Percentiles rank a stretch among this genome's conserved stretches.
These are phyloP conservation scores for Drosophila crucigera DNA, from an alignment of 2,888 invertebrate species.

Conservation along the genomic window DNA sequence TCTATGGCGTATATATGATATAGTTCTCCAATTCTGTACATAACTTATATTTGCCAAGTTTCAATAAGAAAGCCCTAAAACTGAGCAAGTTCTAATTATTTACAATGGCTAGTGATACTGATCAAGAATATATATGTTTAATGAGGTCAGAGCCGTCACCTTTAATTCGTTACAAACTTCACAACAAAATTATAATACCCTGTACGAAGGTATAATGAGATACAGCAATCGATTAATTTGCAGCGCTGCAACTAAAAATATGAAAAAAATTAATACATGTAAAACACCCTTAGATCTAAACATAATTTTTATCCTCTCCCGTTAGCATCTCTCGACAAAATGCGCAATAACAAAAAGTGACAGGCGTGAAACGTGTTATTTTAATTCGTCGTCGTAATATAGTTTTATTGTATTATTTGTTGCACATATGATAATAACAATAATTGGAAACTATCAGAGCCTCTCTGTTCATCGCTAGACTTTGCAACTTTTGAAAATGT, in stretches of 20 bases:
- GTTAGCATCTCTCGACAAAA: constrained; percentile 3
- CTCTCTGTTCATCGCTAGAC: background rate
- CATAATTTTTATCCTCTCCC: background rate
- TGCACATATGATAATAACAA: background rate
- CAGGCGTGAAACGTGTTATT: background rate
- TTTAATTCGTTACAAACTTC: background rate
- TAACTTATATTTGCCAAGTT: background rate
- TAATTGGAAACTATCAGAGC: background rate
- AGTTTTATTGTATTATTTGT: background rate
- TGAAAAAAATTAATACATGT: background rate
- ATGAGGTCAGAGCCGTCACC: background rate
- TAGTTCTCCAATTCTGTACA: background rate
- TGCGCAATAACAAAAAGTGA: constrained; percentile 7
- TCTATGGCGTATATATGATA: background rate
- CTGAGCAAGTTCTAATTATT: background rate
- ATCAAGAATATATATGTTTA: background rate
- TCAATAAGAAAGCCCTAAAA: background rate
- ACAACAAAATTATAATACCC: background rate
- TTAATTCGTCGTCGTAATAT: background rate
- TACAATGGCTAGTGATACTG: background rate
- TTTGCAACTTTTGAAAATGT: background rate
- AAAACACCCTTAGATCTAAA: background rate
- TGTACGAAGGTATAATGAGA: background rate
- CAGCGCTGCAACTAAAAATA: background rate
- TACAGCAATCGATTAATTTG: background rate